Evolutionary conservation across 2,797 vertebrate genomes (phyloP), one percentile per base, ranked within the genome.

Genomic region (Naso thynnoides): DNA sequence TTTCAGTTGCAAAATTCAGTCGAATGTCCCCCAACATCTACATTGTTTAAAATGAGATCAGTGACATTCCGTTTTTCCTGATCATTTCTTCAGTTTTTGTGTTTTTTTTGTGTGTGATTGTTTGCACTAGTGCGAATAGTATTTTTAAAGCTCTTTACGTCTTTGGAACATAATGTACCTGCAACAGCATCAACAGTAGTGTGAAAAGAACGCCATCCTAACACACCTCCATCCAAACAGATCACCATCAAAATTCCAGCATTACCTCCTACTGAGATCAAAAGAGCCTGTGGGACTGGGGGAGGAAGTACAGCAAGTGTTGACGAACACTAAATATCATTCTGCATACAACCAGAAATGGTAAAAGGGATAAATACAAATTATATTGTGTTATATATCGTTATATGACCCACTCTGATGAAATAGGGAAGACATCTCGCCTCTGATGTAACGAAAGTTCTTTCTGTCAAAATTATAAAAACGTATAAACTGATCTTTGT

Each of bases 181-280:
- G 52, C 10, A n/a, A 36, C 33, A 36, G 33, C 33, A 36, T 33
- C 26, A 52, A 15, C 26, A n/a, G 47, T n/a, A 39, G 23, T 52
- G 9, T 21, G 6, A 58, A 50, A 15, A 57, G 4, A 69, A 31
- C 13, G 2, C 26, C 47, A 33, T 47, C 53, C 21, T 15, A 56
- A n/a, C 10, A 44, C 36, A 54, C 63, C 57, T 29, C 47, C 8
- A n/a, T 19, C 14, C 33, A 29, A 29, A 18, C 11, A 58, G 19
- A 50, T 59, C 6, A 58, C 19, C 48, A 48, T 48, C 18, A 38
- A 16, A 24, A 50, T 21, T 31, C 2, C 14, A 18, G 0, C 15
- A 31, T 33, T 44, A 33, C 57, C 52, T 42, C 45, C 60, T 33
- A 58, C 24, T 48, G 33, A 50, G 44, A 41, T 26, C 11, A 45